Percentiles rank a stretch among this genome's conserved stretches.
Conservation (phyloP, 2,113 vertebrate species). For the Myrmecophaga tridactyla region DNA sequence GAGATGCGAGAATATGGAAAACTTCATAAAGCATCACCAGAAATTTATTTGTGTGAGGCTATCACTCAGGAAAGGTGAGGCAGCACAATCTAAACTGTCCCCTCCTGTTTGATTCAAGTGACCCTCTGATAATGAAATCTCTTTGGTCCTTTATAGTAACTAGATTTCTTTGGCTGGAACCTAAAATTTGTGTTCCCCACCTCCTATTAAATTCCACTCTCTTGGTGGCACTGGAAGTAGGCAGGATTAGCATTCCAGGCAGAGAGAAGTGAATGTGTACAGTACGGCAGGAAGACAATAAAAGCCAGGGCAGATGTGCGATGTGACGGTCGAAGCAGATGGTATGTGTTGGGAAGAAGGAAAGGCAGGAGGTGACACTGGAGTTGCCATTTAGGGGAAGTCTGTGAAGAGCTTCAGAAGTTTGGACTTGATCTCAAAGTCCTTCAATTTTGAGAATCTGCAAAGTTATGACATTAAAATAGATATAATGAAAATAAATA, state of each 20-base stretch:
- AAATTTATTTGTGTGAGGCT: neutral
- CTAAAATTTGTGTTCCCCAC: neutral
- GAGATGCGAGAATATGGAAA: neutral
- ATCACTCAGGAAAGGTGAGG: neutral
- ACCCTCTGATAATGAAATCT: neutral
- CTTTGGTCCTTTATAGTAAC: neutral
- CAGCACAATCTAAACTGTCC: accelerated
- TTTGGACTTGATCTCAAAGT: neutral
- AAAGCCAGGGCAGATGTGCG: accelerated
- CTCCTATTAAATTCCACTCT: neutral
- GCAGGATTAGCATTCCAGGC: neutral
- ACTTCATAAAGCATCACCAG: neutral
- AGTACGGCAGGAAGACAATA: neutral
- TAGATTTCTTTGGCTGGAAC: neutral
- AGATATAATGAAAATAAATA: accelerated
- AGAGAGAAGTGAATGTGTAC: accelerated
- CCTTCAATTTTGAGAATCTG: neutral
- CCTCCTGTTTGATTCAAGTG: neutral
- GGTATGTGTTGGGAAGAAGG: neutral
- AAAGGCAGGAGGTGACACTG: too few relatives aligned
- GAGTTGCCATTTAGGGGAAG: neutral
- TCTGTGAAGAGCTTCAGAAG: neutral
- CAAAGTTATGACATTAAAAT: neutral
- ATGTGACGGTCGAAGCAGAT: accelerated
- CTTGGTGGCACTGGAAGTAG: neutral